phyloP scores from a whole-genome alignment of 2,888 invertebrate genomes.

The Acrobasis consociella region DNA sequence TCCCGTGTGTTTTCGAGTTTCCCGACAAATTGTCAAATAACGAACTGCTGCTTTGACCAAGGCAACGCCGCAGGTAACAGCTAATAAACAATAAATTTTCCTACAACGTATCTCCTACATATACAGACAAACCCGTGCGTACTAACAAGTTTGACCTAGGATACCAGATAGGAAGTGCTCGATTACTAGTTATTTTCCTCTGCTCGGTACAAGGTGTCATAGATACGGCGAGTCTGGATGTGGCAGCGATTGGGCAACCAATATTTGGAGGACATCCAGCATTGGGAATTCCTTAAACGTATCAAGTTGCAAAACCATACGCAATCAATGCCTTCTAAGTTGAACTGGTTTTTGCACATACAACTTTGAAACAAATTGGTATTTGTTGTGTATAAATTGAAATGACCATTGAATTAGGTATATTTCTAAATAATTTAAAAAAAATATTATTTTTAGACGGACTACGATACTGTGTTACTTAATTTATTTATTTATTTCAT shows the following conservation, averaged over 20 bases:
- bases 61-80: too few relatives aligned
- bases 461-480: too few relatives aligned
- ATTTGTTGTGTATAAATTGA: background rate
- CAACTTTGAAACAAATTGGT: background rate
- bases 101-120: background rate
- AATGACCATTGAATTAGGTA: too few relatives aligned
- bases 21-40: too few relatives aligned
- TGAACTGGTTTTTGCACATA: constrained; percentile 3
- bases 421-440: too few relatives aligned
- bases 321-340: constrained; percentile 3
- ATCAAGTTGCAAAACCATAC: constrained; percentile 14
- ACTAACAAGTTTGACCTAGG: constrained; percentile 74
- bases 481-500: too few relatives aligned
- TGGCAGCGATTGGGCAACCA: background rate
- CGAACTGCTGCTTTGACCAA: too few relatives aligned
- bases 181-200: constrained; percentile 72
- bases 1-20: too few relatives aligned
- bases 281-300: constrained; percentile 4
- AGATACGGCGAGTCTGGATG: constrained; percentile 30
- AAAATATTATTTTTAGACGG: too few relatives aligned
- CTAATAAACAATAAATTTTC: background rate
- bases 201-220: constrained; percentile 49
- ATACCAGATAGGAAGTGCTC: constrained; percentile 69
- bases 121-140: constrained; percentile 25
- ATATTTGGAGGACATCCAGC: constrained; percentile 7